Conservation (phyloP, 2,888 invertebrate genomes). For the Caenorhabditis sp. region DNA sequence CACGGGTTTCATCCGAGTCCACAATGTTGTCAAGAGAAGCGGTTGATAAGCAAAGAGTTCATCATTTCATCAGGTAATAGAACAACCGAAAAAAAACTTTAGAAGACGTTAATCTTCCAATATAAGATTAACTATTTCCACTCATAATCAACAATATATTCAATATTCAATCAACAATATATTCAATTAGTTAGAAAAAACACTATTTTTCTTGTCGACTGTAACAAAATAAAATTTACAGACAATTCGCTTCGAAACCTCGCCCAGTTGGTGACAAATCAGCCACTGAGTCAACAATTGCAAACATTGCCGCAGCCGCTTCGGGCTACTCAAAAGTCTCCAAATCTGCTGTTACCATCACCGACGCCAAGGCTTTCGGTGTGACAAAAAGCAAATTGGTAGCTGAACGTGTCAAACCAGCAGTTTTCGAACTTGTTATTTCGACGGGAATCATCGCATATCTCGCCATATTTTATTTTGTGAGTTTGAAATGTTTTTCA, state of each 20-base stretch:
- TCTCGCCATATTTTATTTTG: slow-evolving; percentile 78
- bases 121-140: too few species aligned
- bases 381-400: slow-evolving; percentile 35
- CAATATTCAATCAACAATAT: too few species aligned
- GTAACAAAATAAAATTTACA: neutral
- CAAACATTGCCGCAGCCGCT: slow-evolving; percentile 48
- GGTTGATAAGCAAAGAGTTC: slow-evolving; percentile 44
- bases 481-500: slow-evolving; percentile 7
- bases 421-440: slow-evolving; percentile 93
- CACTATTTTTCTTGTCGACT: too few species aligned
- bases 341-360: slow-evolving; percentile 35
- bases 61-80: slow-evolving; percentile 36
- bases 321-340: slow-evolving; percentile 28
- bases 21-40: slow-evolving; percentile 52
- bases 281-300: slow-evolving; percentile 42
- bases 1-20: slow-evolving; percentile 45
- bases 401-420: slow-evolving; percentile 80
- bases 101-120: neutral
- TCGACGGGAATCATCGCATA: slow-evolving; percentile 86
- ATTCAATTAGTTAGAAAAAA: too few species aligned
- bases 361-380: slow-evolving; percentile 44
- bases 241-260: slow-evolving; percentile 48
- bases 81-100: neutral
- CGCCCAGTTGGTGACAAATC: slow-evolving; percentile 49
- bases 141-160: too few species aligned